These are phyloP conservation scores for Orthosia incerta DNA, from an alignment of 2,888 invertebrate genomes.

Conservation along the genomic window DNA sequence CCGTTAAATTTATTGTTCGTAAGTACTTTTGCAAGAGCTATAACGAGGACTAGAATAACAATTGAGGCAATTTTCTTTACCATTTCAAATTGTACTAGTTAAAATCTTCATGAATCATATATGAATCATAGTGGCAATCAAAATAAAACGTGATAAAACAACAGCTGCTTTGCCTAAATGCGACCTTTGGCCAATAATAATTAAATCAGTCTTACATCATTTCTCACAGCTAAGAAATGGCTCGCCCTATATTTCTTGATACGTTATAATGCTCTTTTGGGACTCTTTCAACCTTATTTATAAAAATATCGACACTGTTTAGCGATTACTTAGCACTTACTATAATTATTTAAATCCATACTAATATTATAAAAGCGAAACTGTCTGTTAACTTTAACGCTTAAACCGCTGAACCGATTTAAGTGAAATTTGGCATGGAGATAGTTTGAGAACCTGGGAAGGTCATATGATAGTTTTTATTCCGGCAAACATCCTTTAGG, in stretches of 20 bases:
- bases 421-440: no score
- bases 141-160: background rate
- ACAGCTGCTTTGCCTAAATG: background rate
- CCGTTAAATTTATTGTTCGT: background rate
- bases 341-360: no score
- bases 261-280: background rate
- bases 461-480: no score
- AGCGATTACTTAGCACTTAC: no score
- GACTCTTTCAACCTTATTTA: no score
- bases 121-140: background rate
- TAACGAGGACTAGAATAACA: background rate
- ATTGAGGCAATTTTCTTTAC: background rate
- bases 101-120: background rate
- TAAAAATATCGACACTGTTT: no score
- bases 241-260: background rate
- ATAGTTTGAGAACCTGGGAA: no score
- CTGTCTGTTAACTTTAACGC: no score
- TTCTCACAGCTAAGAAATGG: conserved; percentile 12
- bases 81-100: background rate
- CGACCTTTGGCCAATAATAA: conserved; percentile 45
- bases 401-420: no score
- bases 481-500: no score
- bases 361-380: no score
- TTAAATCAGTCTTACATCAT: conserved; percentile 12
- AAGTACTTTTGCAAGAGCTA: background rate